Conservation (phyloP, 2,113 vertebrate genomes). For the Strix uralensis region DNA sequence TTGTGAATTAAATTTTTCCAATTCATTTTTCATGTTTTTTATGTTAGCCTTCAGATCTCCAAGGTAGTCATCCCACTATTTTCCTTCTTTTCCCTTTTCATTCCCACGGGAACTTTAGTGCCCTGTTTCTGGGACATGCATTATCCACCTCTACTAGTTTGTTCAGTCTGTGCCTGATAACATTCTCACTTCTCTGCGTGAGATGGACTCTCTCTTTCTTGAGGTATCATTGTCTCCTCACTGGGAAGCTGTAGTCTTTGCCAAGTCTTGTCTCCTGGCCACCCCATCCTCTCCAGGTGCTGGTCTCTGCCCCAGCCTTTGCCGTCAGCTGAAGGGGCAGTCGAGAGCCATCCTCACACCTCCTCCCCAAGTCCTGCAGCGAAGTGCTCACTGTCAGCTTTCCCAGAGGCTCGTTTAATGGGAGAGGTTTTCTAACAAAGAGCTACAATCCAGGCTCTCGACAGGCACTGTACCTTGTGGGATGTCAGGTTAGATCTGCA, state of each 20-base stretch:
- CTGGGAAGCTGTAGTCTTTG: neutral
- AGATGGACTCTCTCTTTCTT: neutral
- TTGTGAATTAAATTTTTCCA: neutral
- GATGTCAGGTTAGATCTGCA: neutral
- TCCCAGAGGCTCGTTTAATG: neutral
- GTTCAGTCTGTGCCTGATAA: neutral
- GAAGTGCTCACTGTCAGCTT: neutral
- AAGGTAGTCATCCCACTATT: neutral
- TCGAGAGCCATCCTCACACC: neutral
- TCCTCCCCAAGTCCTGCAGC: rapidly evolving
- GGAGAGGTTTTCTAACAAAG: neutral
- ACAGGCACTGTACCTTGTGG: neutral
- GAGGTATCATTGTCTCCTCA: neutral
- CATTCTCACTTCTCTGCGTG: neutral
- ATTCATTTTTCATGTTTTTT: neutral
- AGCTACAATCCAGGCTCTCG: neutral
- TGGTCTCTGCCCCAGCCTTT: neutral
- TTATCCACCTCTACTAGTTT: neutral
- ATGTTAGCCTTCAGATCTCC: neutral
- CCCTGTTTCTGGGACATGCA: neutral
- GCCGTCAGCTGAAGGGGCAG: neutral
- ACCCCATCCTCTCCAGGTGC: neutral
- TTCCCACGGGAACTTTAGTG: rapidly evolving
- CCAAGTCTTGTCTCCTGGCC: neutral
- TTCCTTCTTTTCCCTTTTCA: neutral